phyloP scores from a whole-genome alignment of 1,140 invertebrate species.

The Paramacrobiotus metropolitanus region DNA sequence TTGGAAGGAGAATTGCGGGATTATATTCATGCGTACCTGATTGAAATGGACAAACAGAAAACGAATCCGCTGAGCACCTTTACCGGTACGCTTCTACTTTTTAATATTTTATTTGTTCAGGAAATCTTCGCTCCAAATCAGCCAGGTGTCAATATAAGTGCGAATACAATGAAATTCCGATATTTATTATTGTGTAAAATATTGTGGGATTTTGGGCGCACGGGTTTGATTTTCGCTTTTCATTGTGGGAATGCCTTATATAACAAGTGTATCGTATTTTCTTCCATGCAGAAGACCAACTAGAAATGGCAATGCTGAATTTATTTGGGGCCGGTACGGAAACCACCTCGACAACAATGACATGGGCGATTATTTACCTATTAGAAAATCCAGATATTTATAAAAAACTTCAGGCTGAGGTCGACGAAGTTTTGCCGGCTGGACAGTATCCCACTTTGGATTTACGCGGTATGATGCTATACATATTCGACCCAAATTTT shows the following conservation, averaged over 20 bases:
- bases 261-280: neutral
- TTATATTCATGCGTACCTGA: neutral
- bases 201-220: no score
- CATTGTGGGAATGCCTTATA: no score
- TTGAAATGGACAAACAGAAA: neutral
- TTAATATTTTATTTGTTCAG: no score
- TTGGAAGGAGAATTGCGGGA: neutral
- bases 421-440: neutral
- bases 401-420: neutral
- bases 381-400: neutral
- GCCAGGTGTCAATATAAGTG: no score
- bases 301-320: neutral
- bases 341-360: neutral
- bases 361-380: neutral
- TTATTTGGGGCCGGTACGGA: neutral
- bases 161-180: no score
- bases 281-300: neutral
- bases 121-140: no score
- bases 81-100: no score
- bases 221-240: no score
- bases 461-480: neutral
- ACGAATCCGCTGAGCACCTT: neutral
- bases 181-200: no score
- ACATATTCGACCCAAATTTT: no score
- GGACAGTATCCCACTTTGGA: neutral